Conservation (phyloP, 2,888 invertebrate genomes). For the Temnothorax unifasciatus region DNA sequence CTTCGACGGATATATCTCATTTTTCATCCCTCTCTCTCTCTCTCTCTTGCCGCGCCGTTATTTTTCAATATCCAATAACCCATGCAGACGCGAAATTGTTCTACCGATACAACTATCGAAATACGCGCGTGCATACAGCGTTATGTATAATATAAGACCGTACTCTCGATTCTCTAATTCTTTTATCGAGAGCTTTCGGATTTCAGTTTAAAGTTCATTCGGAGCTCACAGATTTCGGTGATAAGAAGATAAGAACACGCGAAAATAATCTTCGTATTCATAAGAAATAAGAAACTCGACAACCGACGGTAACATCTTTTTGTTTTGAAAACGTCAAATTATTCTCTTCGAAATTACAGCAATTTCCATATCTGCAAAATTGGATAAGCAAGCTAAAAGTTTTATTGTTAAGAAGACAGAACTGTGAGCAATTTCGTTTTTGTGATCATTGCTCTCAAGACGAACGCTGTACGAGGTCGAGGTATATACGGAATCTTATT, state of each 20-base stretch:
- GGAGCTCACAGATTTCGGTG: neutral
- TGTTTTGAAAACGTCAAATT: neutral
- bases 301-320: neutral
- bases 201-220: conserved; percentile 10
- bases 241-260: neutral
- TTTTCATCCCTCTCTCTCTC: conserved; percentile 59
- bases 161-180: neutral
- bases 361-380: neutral
- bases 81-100: conserved; percentile 60
- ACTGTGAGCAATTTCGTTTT: neutral
- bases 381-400: neutral
- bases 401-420: neutral
- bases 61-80: conserved; percentile 71
- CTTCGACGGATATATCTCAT: conserved; percentile 67
- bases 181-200: neutral
- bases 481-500: neutral
- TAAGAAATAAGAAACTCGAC: neutral
- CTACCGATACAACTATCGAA: conserved; percentile 31
- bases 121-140: neutral
- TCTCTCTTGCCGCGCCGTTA: conserved; percentile 60
- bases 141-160: neutral
- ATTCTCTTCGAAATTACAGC: neutral
- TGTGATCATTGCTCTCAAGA: neutral
- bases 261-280: neutral
- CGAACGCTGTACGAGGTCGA: neutral